Evolutionary conservation across 2,113 vertebrate species (phyloP), one percentile per base, ranked within the genome.

Genomic region (Datnioides undecimradiatus): DNA sequence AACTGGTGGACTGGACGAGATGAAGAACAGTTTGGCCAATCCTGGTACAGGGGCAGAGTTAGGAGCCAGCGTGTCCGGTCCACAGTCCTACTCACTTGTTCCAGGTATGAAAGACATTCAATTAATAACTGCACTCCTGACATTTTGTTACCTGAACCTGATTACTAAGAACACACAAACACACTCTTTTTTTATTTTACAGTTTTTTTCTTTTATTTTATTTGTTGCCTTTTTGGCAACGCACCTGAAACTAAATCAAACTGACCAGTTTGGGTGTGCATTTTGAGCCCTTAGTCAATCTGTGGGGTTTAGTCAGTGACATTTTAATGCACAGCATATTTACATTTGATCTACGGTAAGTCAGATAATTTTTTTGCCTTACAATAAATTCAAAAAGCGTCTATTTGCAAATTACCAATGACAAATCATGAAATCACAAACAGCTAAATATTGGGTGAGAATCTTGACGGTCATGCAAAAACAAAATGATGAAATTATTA

Each of bases 11-110:
- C 90, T 99, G 91, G 98, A 99, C 0, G 98, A 99, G 87, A 99
- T 99, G 98, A 99, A 99, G 91, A 97, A 95, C 70, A 99, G 96
- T 87, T 93, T 99, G 94, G 94, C 94, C 86, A 99, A 97, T 91
- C 95, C 97, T 8, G 90, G 93, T 60, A 90, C 97, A 71, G 95
- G 96, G n/a, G 95, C 95, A 0, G 98, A 99, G 83, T 85, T 99
- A 67, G 97, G 98, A 73, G 94, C 96, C 1, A 95, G 95, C 0
- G 97, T 98, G 68, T 94, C 97, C 0, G 97, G 97, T 57, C 97
- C 98, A 1, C 98, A 99, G 89, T 97, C 98, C 13, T 99, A 99
- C 67, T 96, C 97, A 76, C 94, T 99, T 0, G 97, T 99, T 87
- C 96, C 98, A 96, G 97, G 98, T 99, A 94, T 95, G 95, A 76